Evolutionary conservation across 2,888 invertebrate genomes (phyloP).

Genomic region (Enchytraeus crypticus): DNA sequence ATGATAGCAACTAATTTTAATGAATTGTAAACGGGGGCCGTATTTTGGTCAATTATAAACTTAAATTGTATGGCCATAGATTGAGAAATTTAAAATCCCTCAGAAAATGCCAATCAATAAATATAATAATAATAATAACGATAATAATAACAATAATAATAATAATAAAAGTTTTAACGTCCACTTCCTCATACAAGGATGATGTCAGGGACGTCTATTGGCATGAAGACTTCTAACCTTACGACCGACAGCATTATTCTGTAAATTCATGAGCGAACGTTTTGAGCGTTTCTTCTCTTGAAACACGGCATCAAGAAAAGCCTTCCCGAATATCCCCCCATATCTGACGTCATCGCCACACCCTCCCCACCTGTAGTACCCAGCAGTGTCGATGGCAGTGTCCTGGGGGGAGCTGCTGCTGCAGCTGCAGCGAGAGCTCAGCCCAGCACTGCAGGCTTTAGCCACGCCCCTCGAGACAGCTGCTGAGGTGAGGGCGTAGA

Average conservation of each 20-base stretch:
- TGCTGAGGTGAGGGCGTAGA: slow-evolving; percentile 72
- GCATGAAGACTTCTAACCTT: slow-evolving; percentile 56
- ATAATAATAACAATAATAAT: no score
- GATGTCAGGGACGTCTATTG: no score
- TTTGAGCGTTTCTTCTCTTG: slow-evolving; percentile 46
- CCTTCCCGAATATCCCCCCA: slow-evolving; percentile 8
- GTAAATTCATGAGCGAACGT: slow-evolving; percentile 62
- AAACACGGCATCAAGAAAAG: slow-evolving; percentile 12
- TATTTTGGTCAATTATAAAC: no score
- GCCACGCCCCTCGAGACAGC: slow-evolving; percentile 68
- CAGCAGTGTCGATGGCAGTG: not conserved
- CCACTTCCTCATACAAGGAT: no score
- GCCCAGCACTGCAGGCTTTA: slow-evolving; percentile 67
- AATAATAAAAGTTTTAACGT: no score
- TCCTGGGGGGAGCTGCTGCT: slow-evolving; percentile 51
- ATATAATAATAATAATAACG: no score
- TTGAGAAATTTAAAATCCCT: no score
- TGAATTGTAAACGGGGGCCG: no score
- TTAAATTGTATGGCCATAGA: no score
- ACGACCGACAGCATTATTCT: slow-evolving; percentile 69
- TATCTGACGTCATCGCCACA: slow-evolving; percentile 12
- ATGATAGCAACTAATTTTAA: no score
- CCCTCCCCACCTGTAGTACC: slow-evolving; percentile 11
- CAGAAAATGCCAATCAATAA: no score
- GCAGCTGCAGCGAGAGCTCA: slow-evolving; percentile 68